A percentile compares a stretch with the other conserved stretches of the same genome.
Evolutionary conservation across 2,888 invertebrate species (phyloP).

Genomic region (Rugalucina vietnamica): DNA sequence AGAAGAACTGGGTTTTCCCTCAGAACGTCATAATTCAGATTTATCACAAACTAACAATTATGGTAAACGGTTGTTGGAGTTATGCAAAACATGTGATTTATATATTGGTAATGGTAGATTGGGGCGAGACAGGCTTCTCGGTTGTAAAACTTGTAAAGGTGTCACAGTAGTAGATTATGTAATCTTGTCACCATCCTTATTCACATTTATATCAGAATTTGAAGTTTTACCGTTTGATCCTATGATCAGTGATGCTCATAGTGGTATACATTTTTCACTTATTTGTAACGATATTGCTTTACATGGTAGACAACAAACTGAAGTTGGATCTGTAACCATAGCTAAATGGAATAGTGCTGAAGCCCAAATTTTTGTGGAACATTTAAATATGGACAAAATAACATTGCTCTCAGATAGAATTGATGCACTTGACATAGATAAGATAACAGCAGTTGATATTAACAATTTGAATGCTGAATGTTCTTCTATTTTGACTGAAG

Average conservation of each 20-base stretch:
- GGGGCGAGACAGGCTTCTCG: background rate
- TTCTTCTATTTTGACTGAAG: conserved; percentile 1
- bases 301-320: background rate
- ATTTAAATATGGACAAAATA: background rate
- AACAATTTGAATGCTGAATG: background rate
- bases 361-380: background rate
- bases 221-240: background rate
- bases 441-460: background rate
- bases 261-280: background rate
- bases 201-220: background rate
- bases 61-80: background rate
- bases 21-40: background rate
- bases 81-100: background rate
- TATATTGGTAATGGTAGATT: background rate
- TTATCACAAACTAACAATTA: background rate
- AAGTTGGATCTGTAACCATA: background rate
- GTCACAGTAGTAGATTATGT: background rate
- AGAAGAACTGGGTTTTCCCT: background rate
- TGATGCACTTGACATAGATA: background rate
- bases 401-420: background rate
- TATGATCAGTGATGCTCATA: conserved; percentile 7
- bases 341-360: background rate
- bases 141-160: background rate
- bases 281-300: background rate
- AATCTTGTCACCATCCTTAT: background rate